Conservation (phyloP, 2,888 invertebrate genomes). For the Nephrotoma flavescens region DNA sequence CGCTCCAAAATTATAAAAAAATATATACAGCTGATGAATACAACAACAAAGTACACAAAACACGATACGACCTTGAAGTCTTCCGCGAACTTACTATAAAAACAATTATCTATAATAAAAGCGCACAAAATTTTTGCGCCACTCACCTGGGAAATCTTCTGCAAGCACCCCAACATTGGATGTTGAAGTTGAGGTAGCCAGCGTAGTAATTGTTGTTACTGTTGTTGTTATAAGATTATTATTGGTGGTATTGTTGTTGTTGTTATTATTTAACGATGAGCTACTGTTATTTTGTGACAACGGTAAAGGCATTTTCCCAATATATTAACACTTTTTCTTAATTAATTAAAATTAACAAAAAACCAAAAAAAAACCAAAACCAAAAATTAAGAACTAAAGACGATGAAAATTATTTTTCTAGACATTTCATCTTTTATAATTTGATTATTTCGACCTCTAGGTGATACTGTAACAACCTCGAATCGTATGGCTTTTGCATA, state of each 20-base stretch:
- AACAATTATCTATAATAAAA: background rate
- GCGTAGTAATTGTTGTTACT: background rate
- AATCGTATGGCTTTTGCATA: background rate
- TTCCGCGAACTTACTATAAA: background rate
- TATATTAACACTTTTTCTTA: too few relatives aligned
- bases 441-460: background rate
- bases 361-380: background rate
- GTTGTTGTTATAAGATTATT: constrained; percentile 1
- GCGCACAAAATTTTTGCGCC: background rate
- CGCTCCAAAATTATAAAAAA: background rate
- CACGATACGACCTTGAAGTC: background rate
- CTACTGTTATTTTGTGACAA: background rate
- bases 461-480: background rate
- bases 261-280: background rate
- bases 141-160: constrained; percentile 4
- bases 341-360: background rate
- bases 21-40: background rate
- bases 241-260: background rate
- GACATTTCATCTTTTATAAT: background rate
- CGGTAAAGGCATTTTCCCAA: background rate
- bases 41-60: background rate
- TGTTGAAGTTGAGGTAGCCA: background rate
- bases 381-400: background rate
- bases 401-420: background rate
- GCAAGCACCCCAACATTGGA: constrained; percentile 1